Evolutionary conservation across 2,797 vertebrate genomes (phyloP).

Genomic region (Limnodromus scolopaceus): DNA sequence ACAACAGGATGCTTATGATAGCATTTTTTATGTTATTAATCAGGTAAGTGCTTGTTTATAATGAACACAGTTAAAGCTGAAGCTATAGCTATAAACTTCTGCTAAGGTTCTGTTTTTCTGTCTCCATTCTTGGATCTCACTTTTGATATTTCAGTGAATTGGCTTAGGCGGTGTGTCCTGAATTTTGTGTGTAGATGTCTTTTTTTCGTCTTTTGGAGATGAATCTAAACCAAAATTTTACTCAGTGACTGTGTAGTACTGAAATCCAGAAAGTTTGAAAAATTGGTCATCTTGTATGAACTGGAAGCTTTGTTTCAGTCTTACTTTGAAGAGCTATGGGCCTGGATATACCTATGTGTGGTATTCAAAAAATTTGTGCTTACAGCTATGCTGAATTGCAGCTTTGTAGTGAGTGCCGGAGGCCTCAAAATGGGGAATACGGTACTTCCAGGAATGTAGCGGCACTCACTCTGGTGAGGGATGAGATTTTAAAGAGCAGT

Average conservation of each 20-base stretch:
- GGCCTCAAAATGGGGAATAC: background rate
- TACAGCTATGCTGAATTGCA: background rate
- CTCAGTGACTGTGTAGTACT: background rate
- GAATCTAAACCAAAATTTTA: background rate
- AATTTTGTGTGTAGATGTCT: background rate
- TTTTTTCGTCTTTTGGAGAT: background rate
- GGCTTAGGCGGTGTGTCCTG: background rate
- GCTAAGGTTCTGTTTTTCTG: background rate
- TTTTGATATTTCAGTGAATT: background rate
- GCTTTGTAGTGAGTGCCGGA: background rate
- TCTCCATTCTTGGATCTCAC: background rate
- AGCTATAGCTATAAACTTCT: background rate
- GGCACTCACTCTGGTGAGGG: background rate
- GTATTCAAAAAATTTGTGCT: background rate
- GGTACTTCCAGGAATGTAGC: background rate
- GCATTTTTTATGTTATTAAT: constrained; percentile 87
- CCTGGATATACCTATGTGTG: background rate
- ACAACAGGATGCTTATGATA: constrained; percentile 84
- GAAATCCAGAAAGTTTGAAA: background rate
- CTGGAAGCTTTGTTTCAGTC: background rate
- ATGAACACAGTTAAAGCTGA: background rate
- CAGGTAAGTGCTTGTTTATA: constrained; percentile 81
- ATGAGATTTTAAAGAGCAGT: background rate
- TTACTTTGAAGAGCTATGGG: background rate
- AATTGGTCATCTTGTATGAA: background rate